Percentiles rank a stretch among this genome's conserved stretches.
Evolutionary conservation across 2,888 invertebrate genomes (phyloP).

Genomic region (Belgica antarctica): DNA sequence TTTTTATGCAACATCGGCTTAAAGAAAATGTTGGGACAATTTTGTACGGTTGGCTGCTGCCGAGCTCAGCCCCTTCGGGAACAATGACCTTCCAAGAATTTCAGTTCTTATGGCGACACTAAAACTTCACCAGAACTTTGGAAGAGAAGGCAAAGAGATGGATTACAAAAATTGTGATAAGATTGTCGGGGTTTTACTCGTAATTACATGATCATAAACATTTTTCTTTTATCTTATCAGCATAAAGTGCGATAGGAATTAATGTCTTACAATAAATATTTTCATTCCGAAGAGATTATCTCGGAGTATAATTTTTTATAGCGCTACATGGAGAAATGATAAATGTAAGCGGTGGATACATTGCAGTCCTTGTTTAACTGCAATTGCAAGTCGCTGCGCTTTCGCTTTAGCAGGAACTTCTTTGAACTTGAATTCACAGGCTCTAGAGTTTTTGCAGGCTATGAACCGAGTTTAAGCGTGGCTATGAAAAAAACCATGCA

Average conservation of each 20-base stretch:
- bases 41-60: background rate
- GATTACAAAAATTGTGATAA: conserved; percentile 17
- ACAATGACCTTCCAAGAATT: conserved; percentile 40
- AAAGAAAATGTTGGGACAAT: no score
- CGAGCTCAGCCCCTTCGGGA: background rate
- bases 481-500: no score
- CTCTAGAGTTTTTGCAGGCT: no score
- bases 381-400: no score
- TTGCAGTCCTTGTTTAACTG: no score
- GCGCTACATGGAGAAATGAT: background rate
- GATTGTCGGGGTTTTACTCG: background rate
- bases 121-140: conserved; percentile 4
- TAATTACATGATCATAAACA: conserved; percentile 10
- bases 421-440: no score
- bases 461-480: no score
- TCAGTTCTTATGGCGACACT: conserved; percentile 7
- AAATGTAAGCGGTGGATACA: background rate
- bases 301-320: conserved; percentile 1
- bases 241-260: background rate
- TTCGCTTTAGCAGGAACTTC: no score
- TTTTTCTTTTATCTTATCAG: conserved; percentile 29
- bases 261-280: conserved; percentile 23
- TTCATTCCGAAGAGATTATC: conserved; percentile 29
- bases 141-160: conserved; percentile 15
- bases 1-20: no score